These are phyloP conservation scores for Pristionchus japonicus DNA, from an alignment of 2,888 invertebrate species.

Conservation along the genomic window DNA sequence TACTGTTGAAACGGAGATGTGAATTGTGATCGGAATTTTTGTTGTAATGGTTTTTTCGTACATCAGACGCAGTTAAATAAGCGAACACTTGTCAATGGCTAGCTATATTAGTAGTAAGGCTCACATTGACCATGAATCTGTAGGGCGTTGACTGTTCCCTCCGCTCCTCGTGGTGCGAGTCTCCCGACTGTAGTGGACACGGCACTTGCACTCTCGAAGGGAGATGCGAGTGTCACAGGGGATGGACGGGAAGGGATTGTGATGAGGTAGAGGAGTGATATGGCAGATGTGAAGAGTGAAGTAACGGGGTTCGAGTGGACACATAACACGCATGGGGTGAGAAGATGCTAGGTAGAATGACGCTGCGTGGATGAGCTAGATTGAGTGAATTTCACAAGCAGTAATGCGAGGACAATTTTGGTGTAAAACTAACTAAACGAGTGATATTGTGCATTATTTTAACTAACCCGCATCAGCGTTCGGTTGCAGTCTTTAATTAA, in stretches of 20 bases:
- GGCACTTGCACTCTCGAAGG: conserved; percentile 91
- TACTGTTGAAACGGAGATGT: not conserved
- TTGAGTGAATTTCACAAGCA: not conserved
- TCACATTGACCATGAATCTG: too few species aligned
- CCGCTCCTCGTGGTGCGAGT: conserved; percentile 94
- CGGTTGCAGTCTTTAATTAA: not conserved
- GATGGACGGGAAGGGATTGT: conserved; percentile 70
- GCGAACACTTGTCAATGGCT: not conserved
- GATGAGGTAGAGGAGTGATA: conserved; percentile 48
- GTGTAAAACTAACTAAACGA: not conserved
- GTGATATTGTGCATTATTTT: too few species aligned
- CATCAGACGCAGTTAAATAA: not conserved
- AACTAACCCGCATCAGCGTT: not conserved
- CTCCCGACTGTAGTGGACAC: conserved; percentile 92
- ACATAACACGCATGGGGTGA: conserved; percentile 9
- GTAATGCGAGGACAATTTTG: not conserved
- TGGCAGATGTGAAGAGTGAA: not conserved
- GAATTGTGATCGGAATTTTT: not conserved
- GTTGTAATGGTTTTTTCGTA: too few species aligned
- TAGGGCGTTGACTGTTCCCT: conserved; percentile 86
- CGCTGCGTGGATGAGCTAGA: not conserved
- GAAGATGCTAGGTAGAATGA: not conserved
- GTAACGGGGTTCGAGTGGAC: not conserved
- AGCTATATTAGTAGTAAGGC: too few species aligned
- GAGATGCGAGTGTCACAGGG: conserved; percentile 87